A percentile compares a stretch with the other conserved stretches of the same genome.
These are phyloP conservation scores for Neodon shergylaensis DNA, from an alignment of 2,113 vertebrate genomes.

Conservation along the genomic window DNA sequence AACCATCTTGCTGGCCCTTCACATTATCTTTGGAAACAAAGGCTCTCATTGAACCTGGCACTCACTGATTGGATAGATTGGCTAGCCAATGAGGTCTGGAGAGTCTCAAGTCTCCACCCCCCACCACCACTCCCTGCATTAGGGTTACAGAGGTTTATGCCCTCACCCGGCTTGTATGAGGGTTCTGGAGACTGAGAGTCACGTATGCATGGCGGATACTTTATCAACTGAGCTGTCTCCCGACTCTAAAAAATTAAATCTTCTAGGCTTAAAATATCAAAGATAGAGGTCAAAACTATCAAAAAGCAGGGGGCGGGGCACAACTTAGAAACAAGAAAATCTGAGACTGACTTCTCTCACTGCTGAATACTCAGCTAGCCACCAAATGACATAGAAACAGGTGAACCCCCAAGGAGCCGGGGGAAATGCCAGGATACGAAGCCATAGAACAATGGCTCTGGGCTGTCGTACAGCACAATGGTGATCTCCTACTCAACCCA, in stretches of 20 bases:
- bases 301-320: neutral
- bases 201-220: accelerated
- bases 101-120: neutral
- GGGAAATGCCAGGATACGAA: neutral
- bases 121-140: neutral
- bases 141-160: neutral
- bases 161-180: neutral
- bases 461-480: too few relatives aligned
- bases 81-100: neutral
- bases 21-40: neutral
- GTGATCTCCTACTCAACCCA: neutral
- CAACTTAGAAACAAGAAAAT: slow-evolving; percentile 17
- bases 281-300: neutral
- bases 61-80: neutral
- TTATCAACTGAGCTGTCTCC: neutral
- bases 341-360: neutral
- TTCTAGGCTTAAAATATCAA: slow-evolving; percentile 4
- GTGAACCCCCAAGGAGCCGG: neutral
- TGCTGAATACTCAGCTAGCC: slow-evolving; percentile 34
- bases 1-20: neutral
- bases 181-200: neutral
- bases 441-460: neutral
- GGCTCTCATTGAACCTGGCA: neutral
- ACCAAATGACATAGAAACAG: slow-evolving; percentile 23
- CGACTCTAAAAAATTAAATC: neutral